Evolutionary conservation across 2,113 vertebrate genomes (phyloP), one percentile per base, ranked within the genome.

Genomic region (Mesitornis unicolor): DNA sequence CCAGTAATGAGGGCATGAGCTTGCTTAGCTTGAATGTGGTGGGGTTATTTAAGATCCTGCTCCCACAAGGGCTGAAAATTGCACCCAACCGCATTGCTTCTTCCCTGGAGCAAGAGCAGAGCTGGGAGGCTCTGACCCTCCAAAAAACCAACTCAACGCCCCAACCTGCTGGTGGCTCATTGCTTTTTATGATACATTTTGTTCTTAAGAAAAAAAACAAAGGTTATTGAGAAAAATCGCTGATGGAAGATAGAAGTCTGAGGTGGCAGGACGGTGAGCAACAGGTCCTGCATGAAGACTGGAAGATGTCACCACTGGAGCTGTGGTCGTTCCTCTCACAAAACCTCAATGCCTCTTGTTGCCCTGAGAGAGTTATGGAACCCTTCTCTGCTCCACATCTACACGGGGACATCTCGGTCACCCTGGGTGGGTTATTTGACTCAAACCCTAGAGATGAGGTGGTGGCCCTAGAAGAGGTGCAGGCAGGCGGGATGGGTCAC

Each of bases 211-310:
- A 17, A 33, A 63, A 56, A 64, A 51, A 24, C 26, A 25, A 10
- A 10, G 18, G 29, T 35, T 86, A 53, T 2, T 31, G 54, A 88
- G 38, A 42, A 80, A 88, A 86, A 92, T 9, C 48, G 51, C 22
- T 1, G 2, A 48, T 4, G 24, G 38, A 79, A 79, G 2, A 48
- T 4, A 21, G 38, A 79, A 79, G 60, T 15, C 64, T 64, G 25
- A 4, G 9, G 43, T 9, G 0, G 40, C 29, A 67, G 35, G 74
- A 33, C 42, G 29, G 28, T 0, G 0, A 80, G 45, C 0, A 0
- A 82, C 68, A 74, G 13, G 54, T 81, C 42, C 67, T 53, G 35
- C 60, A 26, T 61, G 38, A 86, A 85, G 70, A 53, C 0, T 35
- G 79, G 57, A 61, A 90, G 71, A 92, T 74, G 71, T 17, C 28